Base-by-base conservation (phyloP, 2,113 vertebrate species). In the Syngnathus typhle region DNA sequence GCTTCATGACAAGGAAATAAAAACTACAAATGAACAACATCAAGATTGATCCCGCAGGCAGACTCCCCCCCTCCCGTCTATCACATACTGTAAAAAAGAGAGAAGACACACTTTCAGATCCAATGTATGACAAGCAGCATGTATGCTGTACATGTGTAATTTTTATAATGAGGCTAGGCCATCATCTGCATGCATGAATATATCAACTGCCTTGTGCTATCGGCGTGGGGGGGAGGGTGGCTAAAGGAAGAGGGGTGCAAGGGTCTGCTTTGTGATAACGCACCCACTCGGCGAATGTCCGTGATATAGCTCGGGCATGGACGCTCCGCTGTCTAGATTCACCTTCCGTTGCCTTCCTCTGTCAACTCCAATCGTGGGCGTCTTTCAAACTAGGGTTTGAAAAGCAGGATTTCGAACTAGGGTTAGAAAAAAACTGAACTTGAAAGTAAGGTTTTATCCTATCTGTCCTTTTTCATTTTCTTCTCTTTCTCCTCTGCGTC, bases 221-320 rank as follows among this genome's bases (percentile, higher is more conserved):
- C 60, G 59, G 71, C 65, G 75, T 59, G 70, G 68, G 60, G 60
- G 27, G 59, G 27, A 60, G 64, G 70, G 67, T 58, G 73, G 52
- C 56, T 4, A 69, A 12, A 65, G 37, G 60, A 32, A 65, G 60
- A 60, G 5, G 47, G 47, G 51, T 68, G 67, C 32, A 65, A 68
- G 69, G 71, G 71, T 44, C 77, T 61, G 84, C 76, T 82, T 67
- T 80, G 70, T 70, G 88, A 89, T 87, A 82, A 86, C 81, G 75
- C 84, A 61, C 58, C 81, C 80, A 80, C 84, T 83, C 59, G 75
- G 70, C 73, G 76, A 80, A 88, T 85, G 88, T 86, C 80, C 77
- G 75, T 71, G 81, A 81, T 87, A 89, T 89, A 85, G 84, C 65
- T 36, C 76, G 67, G 78, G 82, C 82, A 89, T 88, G 84, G 80